Base-by-base conservation (phyloP, 2,113 vertebrate species). In the Myxocyprinus asiaticus region DNA sequence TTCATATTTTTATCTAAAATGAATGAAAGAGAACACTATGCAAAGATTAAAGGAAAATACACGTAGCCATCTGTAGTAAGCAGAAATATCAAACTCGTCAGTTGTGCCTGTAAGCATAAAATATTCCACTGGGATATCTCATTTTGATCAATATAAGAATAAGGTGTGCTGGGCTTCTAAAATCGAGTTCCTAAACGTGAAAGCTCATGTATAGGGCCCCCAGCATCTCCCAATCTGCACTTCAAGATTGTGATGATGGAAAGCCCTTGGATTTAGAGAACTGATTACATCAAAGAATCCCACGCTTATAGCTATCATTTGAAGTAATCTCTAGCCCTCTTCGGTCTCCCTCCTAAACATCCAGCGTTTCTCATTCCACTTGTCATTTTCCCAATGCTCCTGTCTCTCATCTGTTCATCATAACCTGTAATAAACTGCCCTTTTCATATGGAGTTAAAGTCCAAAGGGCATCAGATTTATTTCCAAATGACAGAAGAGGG, bases 381-480 rank as follows among this genome's bases (percentile, higher is more conserved):
- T 88, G 87, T 90, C 86, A 89, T 74, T 91, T 81, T 82, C 86
- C 88, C 88, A 85, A 85, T 69, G 88, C 87, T 89, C 83, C 83
- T 77, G 90, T 89, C 88, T 92, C 90, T 92, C 90, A 42, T 89
- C 92, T 90, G 47, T 87, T 92, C 92, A 90, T 92, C 92, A 92
- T 89, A 94, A 91, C 91, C 93, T 88, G 88, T 90, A 91, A 94
- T 91, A 89, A 94, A 93, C 91, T 85, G 90, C 45, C 86, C 89
- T 85, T 86, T 91, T 87, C 84, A 48, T 79, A 33, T 56, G 74
- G 87, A 91, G 87, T 81, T 88, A 53, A 85, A 91, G 91, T 90
- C 87, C 92, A 90, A 91, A 90, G 92, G 90, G 85, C 92, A 93
- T 89, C 90, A 84, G 88, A 90, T 94, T 91, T 85, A 90, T 93